Evolutionary conservation across 92 coral and sea anemone species (phyloP), one percentile per base, ranked within the genome.

Genomic region (Zoanthus gigantus): DNA sequence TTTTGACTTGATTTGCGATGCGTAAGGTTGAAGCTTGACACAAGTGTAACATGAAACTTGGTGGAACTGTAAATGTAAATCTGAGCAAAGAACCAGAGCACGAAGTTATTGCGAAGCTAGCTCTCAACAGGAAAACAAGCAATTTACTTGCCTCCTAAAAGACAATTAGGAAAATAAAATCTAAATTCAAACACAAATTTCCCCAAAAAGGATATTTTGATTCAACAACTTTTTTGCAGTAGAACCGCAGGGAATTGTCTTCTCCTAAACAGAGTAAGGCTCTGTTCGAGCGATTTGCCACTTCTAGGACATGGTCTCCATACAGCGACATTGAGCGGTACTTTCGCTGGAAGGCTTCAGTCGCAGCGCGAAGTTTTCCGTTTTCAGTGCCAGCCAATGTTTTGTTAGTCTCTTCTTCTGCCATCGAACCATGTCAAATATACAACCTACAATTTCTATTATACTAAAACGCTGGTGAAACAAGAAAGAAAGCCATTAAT

Each of bases 191-290:
- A 63, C 63, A 56, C 23, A 73, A 80, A 77, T 66, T 72, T 31
- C 54, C 81, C 16, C 30, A 47, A 82, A 95, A 96, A 96, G 98
- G 99, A 96, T 96, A 96, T 93, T 95, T 96, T 45, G 99, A 96
- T 63, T 95, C 98, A 29, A 96, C 99, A 30, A 96, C 91, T 72
- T 92, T 92, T 75, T 91, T 93, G 90, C 98, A 96, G 96, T 90
- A 93, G 74, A 83, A 81, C 68, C 99, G 92, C 52, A 96, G 60
- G 18, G 90, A 94, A 61, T 96, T 96, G 72, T 92, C 93, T 61
- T 90, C 95, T 52, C 93, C 79, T 29, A 96, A 91, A 54, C 98
- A 96, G 67, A 96, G 90, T 46, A 96, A 89, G 69, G 99, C 93
- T 72, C 88, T 93, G 90, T 87, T 83, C 42, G 91, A 88, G 30